Conservation (phyloP, 2,113 vertebrate species). For the Conger conger region DNA sequence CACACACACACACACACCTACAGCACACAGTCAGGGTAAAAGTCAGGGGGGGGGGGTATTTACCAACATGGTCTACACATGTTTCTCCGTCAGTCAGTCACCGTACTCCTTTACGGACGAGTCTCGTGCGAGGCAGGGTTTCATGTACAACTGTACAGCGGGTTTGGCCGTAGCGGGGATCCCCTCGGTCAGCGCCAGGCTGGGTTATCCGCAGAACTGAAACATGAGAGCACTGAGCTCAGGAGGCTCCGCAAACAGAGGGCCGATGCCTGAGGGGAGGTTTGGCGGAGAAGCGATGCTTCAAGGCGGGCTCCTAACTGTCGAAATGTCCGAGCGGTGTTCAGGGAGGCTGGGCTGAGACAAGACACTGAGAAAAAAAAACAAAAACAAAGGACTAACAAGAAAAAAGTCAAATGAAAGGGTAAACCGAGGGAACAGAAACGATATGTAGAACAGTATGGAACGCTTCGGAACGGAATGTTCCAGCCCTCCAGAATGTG, state of each 20-base stretch:
- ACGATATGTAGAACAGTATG: not conserved
- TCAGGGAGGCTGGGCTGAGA: conserved; percentile 20
- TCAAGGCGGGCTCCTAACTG: conserved; percentile 6
- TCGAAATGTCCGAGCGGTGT: conserved; percentile 15
- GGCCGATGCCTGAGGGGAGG: conserved; percentile 12
- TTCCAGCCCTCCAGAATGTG: not conserved
- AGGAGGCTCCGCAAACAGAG: conserved; percentile 36
- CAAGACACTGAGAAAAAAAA: conserved; percentile 23
- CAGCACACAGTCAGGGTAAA: not conserved
- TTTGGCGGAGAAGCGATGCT: conserved; percentile 7
- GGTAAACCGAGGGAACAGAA: not conserved
- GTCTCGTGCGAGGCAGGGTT: conserved; percentile 36
- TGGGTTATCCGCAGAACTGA: conserved; percentile 64
- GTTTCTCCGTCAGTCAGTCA: conserved; percentile 30
- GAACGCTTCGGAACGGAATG: not conserved
- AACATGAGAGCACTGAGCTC: conserved; percentile 70
- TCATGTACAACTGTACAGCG: conserved; percentile 57
- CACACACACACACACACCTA: too few relatives aligned
- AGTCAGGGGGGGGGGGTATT: not conserved
- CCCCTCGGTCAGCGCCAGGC: conserved; percentile 69
- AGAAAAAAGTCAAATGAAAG: conserved; percentile 2
- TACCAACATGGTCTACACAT: not conserved
- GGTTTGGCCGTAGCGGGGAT: conserved; percentile 47
- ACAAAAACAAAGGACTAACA: conserved; percentile 4
- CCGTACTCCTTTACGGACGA: conserved; percentile 27